Evolutionary conservation across 2,113 vertebrate species (phyloP).

Genomic region (Carassius carassius): DNA sequence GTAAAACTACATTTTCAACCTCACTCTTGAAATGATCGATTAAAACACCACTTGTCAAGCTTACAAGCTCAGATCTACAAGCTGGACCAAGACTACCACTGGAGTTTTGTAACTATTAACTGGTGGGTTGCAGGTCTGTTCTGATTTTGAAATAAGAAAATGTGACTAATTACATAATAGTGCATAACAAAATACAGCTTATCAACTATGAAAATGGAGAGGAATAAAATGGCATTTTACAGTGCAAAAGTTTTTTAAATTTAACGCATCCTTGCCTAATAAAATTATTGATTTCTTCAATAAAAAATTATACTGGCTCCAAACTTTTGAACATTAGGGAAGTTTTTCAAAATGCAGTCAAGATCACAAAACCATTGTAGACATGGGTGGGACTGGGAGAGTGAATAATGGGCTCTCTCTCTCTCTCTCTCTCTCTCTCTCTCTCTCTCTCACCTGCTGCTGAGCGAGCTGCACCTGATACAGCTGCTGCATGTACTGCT

Average conservation of each 20-base stretch:
- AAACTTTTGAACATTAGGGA: neutral
- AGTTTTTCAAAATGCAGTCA: neutral
- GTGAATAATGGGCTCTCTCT: neutral
- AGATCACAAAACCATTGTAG: too few species aligned
- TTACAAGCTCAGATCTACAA: neutral
- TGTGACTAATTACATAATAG: too few species aligned
- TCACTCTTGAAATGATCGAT: neutral
- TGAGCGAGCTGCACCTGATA: constrained; percentile 98
- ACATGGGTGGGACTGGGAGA: neutral
- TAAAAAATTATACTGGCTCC: neutral
- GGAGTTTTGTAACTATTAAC: neutral
- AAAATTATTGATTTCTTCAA: neutral
- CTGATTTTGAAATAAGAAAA: too few species aligned
- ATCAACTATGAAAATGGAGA: too few species aligned
- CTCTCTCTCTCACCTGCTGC: constrained; percentile 81
- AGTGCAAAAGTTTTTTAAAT: too few species aligned
- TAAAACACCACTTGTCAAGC: neutral
- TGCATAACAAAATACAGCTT: too few species aligned
- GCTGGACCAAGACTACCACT: neutral
- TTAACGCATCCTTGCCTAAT: neutral
- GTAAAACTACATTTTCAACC: neutral
- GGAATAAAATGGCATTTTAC: too few species aligned
- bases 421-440: neutral
- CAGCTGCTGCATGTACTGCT: constrained; percentile 99
- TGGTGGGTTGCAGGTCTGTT: too few species aligned